Conservation (phyloP, 2,888 invertebrate species). For the Penaeus monodon region DNA sequence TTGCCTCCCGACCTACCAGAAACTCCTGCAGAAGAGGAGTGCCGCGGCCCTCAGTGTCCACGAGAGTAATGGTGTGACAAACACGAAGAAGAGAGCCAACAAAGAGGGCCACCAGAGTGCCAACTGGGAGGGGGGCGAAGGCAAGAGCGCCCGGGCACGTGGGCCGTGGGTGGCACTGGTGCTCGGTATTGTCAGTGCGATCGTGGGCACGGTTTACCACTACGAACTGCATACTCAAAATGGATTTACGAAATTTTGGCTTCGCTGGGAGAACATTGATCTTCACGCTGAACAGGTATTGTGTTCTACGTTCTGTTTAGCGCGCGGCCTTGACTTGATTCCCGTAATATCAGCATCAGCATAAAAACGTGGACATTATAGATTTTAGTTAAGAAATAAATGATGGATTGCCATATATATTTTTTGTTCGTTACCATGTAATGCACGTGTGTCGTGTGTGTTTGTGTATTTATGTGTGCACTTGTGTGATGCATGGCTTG, state of each 20-base stretch:
- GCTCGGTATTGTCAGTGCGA: conserved; percentile 57
- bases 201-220: conserved; percentile 67
- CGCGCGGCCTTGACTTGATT: no score
- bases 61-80: conserved; percentile 24
- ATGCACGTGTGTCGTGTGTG: no score
- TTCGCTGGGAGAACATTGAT: conserved; percentile 68
- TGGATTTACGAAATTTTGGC: conserved; percentile 68
- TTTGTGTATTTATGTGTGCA: no score
- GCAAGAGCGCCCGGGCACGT: conserved; percentile 20
- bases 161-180: conserved; percentile 42
- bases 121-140: conserved; percentile 6
- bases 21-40: conserved; percentile 27
- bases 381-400: no score
- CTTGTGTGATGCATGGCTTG: no score
- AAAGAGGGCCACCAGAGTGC: background rate
- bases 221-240: conserved; percentile 67
- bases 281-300: conserved; percentile 66
- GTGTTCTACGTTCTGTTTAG: background rate
- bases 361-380: no score
- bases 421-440: no score
- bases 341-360: no score
- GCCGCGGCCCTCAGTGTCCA: background rate
- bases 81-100: background rate
- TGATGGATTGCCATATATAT: no score
- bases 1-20: conserved; percentile 42